Evolutionary conservation across 2,113 vertebrate genomes (phyloP), one percentile per base, ranked within the genome.

Genomic region (Cottus gobio): DNA sequence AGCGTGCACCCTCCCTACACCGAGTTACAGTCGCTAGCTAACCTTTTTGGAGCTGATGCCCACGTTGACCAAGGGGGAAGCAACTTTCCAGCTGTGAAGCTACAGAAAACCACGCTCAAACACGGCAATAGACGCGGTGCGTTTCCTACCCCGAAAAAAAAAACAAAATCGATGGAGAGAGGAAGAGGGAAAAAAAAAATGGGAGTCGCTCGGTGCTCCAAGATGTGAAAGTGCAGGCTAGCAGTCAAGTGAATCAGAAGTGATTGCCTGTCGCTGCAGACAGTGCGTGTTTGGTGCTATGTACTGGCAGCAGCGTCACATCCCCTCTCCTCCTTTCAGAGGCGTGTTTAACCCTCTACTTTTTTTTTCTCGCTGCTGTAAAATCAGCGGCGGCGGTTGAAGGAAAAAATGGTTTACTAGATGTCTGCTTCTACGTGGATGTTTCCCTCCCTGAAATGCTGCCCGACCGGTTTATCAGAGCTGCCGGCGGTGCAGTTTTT

Each of bases 281-380:
- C 86, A 61, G 62, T 57, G 77, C 60, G 86, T 83, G 89, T 85
- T 85, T 42, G 85, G 42, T 88, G 86, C 89, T 86, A 87, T 88
- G 90, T 91, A 89, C 62, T 60, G 34, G 74, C 7, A 10, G 72
- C 69, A 8, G 88, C 92, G 94, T 94, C 92, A 94, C 85, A 79
- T 89, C 92, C 90, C 89, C 84, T 42, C 66, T 26, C 30, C 54
- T 58, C 50, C 30, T 61, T 54, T 13, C 61, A 71, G 81, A 79
- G 82, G 82, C 86, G 58, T 9, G 85, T 78, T 90, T 83, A 84
- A 80, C 76, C 67, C 65, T 18, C 22, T 50, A n/a, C 18, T 0
- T 42, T 11, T 12, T 34, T 34, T 34, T 4, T n/a, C 6, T 37
- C 36, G 36, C 36, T 37, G 36, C 36, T 37, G 36, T 7, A 8